Percentiles rank a stretch among this genome's conserved stretches.
Conservation (phyloP, 2,113 vertebrate genomes). For the Willisornis vidua region DNA sequence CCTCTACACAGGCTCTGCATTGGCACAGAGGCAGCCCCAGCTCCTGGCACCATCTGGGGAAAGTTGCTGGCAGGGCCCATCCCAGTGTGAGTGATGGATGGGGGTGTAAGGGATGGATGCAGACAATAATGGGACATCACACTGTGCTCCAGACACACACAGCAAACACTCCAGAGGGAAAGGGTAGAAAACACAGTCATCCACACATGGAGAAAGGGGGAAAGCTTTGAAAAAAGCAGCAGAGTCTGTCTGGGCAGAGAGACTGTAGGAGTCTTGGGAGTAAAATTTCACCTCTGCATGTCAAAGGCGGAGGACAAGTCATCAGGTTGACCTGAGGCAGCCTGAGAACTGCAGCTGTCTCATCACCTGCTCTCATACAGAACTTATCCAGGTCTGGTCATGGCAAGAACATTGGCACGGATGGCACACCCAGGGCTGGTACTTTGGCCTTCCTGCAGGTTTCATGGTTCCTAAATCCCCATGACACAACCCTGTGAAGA, state of each 20-base stretch:
- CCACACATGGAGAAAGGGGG: neutral
- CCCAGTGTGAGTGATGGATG: neutral
- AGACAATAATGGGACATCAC: neutral
- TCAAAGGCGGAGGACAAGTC: neutral
- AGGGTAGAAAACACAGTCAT: neutral
- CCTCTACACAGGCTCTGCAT: neutral
- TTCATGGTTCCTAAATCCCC: too few species aligned
- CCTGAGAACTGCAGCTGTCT: neutral
- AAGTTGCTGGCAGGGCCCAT: neutral
- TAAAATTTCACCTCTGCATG: neutral
- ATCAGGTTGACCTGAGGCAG: neutral
- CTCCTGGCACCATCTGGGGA: neutral
- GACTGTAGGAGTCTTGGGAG: neutral
- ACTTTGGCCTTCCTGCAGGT: neutral
- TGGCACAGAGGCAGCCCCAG: neutral
- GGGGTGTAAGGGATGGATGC: neutral
- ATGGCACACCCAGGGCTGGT: neutral
- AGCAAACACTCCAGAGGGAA: neutral
- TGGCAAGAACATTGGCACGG: fast-evolving
- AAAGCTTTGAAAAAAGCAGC: neutral
- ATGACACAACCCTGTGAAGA: neutral
- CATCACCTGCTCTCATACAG: neutral
- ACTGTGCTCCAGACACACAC: neutral
- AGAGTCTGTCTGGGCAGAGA: neutral
- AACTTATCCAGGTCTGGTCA: neutral